These are phyloP conservation scores for zebrafish (Danio rerio) DNA, from an alignment of 2,113 vertebrate genomes.

Conservation along the genomic window DNA sequence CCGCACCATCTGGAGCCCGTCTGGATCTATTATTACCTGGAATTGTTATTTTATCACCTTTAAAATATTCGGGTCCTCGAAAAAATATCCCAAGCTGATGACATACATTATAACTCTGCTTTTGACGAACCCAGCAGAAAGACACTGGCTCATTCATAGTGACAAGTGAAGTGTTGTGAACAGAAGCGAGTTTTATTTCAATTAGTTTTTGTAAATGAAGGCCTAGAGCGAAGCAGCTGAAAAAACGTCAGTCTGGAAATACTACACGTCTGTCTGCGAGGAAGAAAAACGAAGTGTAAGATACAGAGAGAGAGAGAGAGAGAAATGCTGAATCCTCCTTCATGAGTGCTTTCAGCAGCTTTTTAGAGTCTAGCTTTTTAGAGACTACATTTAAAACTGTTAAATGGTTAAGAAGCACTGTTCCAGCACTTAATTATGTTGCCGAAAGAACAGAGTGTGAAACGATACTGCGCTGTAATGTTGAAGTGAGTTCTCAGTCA, in stretches of 20 bases:
- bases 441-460: background rate
- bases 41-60: slow-evolving; percentile 45
- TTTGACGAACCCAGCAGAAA: slow-evolving; percentile 17
- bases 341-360: background rate
- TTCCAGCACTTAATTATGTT: background rate
- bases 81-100: slow-evolving; percentile 35
- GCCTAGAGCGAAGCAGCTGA: slow-evolving; percentile 33
- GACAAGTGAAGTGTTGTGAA: slow-evolving; percentile 43
- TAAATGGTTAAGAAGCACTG: background rate
- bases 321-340: background rate
- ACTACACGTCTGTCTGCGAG: background rate
- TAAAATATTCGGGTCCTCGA: slow-evolving; percentile 41
- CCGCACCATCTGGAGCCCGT: slow-evolving; percentile 34
- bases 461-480: background rate
- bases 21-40: slow-evolving; percentile 40
- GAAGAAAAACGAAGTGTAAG: background rate
- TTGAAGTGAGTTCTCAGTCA: background rate
- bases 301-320: background rate
- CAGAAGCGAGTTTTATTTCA: slow-evolving; percentile 43
- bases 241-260: slow-evolving; percentile 37
- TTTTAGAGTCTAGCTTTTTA: background rate
- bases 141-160: slow-evolving; percentile 45
- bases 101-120: slow-evolving; percentile 30
- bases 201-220: slow-evolving; percentile 40
- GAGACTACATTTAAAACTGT: background rate